Evolutionary conservation across 2,888 invertebrate genomes (phyloP).

Genomic region (Linhomoeus sp.): DNA sequence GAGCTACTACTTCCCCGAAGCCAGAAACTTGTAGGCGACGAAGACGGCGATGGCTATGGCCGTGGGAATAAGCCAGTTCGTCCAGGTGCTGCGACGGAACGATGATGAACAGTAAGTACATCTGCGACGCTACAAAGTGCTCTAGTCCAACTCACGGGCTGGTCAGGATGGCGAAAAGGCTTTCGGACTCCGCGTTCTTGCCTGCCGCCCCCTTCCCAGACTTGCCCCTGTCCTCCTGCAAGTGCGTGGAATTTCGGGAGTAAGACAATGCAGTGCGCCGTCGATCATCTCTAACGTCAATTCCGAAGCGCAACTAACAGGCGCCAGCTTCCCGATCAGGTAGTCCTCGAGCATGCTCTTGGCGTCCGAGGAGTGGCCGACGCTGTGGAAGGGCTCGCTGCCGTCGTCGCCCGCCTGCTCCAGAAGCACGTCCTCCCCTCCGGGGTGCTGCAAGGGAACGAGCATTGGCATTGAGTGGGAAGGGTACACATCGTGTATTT

Average conservation of each 20-base stretch:
- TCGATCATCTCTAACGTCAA: conserved; percentile 16
- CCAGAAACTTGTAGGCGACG: conserved; percentile 5
- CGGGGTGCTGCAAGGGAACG: conserved; percentile 19
- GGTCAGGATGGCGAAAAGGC: too few relatives aligned
- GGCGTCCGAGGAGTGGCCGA: conserved; percentile 25
- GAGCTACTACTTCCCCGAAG: too few relatives aligned
- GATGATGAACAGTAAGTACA: too few relatives aligned
- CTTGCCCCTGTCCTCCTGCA: neutral
- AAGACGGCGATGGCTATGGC: conserved; percentile 18
- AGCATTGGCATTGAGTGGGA: neutral
- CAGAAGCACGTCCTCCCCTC: conserved; percentile 24
- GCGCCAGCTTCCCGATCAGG: conserved; percentile 18
- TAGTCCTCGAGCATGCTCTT: conserved; percentile 22
- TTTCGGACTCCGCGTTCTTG: too few relatives aligned
- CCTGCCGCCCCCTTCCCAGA: neutral
- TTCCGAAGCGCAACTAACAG: too few relatives aligned
- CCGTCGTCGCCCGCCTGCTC: conserved; percentile 24
- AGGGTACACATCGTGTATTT: too few relatives aligned
- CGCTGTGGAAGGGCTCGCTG: conserved; percentile 25
- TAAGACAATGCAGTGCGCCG: conserved; percentile 2
- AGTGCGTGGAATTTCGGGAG: neutral
- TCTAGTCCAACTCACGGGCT: too few relatives aligned
- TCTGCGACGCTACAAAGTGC: too few relatives aligned
- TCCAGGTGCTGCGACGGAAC: conserved; percentile 24
- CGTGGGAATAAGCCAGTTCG: conserved; percentile 26